Evolutionary conservation across 2,113 vertebrate species (phyloP), one percentile per base, ranked within the genome.

Genomic region (Dendropsophus ebraccatus): DNA sequence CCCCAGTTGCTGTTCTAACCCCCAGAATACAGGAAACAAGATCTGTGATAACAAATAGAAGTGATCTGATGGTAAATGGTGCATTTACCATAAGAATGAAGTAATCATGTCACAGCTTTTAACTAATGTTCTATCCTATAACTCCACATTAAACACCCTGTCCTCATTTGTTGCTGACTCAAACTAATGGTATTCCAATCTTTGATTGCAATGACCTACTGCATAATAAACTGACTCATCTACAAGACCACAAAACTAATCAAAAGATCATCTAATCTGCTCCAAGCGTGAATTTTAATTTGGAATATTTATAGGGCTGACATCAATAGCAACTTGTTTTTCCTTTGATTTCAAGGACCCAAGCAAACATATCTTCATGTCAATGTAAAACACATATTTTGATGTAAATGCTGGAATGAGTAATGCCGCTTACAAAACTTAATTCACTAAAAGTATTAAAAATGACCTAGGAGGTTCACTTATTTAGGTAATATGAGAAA

Each of bases 51-150:
- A 87, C 58, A 35, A 76, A 85, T 83, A 91, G 86, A 41, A 91
- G 91, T 73, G 70, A 73, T 52, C 91, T 94, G 94, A 94, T 91
- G 89, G 91, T 91, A 88, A 86, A 91, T 92, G 94, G 91, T 93
- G 82, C 87, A 78, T 80, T 90, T 91, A 90, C 87, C 88, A 87
- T 87, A 89, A 88, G 84, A 90, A 92, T 92, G 81, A 86, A 92
- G 91, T 93, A 92, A 93, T 93, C 91, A 91, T 75, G 81, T 81
- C 23, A 47, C 88, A 87, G 91, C 91, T 93, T 92, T 94, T 93
- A 92, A 93, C 93, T 93, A 93, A 37, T 78, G 88, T 89, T 88
- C 88, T 93, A 91, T 91, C 90, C 92, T 92, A 89, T 89, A 88
- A 90, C 91, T 91, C 92, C 86, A 94, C 92, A 92, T 94, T 92